phyloP scores from a whole-genome alignment of 1,140 invertebrate species.

The Polypedilum vanderplanki region DNA sequence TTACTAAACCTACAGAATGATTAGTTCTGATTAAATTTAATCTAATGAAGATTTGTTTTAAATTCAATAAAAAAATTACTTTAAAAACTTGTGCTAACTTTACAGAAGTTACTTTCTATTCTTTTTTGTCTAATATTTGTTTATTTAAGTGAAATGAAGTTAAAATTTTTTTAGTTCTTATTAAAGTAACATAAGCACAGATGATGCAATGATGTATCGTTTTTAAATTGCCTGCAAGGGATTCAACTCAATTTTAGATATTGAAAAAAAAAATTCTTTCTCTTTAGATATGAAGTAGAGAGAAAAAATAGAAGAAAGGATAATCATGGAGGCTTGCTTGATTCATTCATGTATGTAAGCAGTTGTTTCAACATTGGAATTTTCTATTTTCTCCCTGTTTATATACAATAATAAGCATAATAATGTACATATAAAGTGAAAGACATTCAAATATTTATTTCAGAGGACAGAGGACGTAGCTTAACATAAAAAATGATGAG shows the following conservation, averaged over 20 bases:
- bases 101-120: too few relatives aligned
- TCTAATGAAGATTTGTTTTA: too few relatives aligned
- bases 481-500: slow-evolving; percentile 14
- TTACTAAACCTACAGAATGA: too few relatives aligned
- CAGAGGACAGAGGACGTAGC: background rate
- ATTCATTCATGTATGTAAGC: background rate
- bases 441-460: background rate
- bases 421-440: slow-evolving; percentile 3
- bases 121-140: background rate
- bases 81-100: too few relatives aligned
- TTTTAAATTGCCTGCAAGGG: slow-evolving; percentile 3
- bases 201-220: slow-evolving; percentile 9
- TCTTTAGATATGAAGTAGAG: background rate
- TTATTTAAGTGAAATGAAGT: background rate
- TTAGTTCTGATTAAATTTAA: too few relatives aligned
- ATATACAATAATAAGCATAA: background rate
- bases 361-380: slow-evolving; percentile 4
- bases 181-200: background rate
- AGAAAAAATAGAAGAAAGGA: too few relatives aligned
- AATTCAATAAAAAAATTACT: too few relatives aligned
- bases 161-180: background rate
- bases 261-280: background rate
- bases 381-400: background rate
- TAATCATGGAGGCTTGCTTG: background rate
- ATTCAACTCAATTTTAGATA: background rate